Conservation (phyloP, 2,113 vertebrate genomes). For the Cephalopterus ornatus region DNA sequence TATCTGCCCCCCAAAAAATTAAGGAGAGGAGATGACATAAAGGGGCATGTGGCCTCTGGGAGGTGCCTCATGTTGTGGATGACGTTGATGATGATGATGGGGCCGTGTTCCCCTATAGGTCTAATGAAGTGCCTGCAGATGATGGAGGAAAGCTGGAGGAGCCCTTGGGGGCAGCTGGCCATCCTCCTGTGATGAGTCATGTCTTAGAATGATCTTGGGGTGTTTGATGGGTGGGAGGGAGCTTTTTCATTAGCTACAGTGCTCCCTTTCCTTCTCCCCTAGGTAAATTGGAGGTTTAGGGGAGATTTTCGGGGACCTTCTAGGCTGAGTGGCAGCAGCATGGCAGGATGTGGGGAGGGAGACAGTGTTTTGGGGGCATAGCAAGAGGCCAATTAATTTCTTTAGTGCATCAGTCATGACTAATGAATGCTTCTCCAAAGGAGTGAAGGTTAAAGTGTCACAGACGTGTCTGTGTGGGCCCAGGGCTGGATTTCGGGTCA, state of each 20-base stretch:
- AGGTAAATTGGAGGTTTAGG: background rate
- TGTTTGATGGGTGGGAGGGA: background rate
- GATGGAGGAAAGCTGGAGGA: background rate
- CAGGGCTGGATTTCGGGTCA: background rate
- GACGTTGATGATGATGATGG: background rate
- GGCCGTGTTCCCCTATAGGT: rapidly evolving
- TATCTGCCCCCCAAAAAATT: background rate
- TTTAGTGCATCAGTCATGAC: background rate
- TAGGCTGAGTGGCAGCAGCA: background rate
- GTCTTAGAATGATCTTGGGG: no score
- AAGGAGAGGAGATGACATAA: background rate
- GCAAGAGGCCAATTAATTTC: background rate
- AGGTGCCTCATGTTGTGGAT: background rate
- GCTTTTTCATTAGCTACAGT: background rate
- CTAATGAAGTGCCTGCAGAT: rapidly evolving
- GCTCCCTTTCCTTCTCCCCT: background rate
- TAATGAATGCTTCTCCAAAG: background rate
- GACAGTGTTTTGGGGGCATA: background rate
- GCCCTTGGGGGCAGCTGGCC: background rate
- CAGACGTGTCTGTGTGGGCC: rapidly evolving
- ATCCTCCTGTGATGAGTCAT: background rate
- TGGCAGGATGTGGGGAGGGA: background rate
- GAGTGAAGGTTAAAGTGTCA: background rate
- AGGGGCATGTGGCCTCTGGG: rapidly evolving
- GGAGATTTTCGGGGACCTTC: background rate